Percentiles rank a stretch among this genome's conserved stretches.
These are phyloP conservation scores for Indri indri DNA, from an alignment of 2,113 vertebrate species.

Conservation along the genomic window DNA sequence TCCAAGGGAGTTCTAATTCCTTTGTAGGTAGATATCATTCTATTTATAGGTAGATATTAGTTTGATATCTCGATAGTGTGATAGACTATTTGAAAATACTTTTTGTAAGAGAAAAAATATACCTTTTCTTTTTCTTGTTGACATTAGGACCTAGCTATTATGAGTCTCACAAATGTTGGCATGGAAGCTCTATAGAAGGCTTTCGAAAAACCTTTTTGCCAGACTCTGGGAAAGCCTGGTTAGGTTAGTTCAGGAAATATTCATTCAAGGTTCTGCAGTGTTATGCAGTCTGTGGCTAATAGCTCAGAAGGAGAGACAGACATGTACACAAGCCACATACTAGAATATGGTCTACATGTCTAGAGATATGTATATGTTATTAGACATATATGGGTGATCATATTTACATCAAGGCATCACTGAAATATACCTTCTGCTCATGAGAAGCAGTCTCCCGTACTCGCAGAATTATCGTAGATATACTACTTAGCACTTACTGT, in stretches of 20 bases:
- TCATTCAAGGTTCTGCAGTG: neutral
- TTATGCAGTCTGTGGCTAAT: neutral
- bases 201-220: neutral
- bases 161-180: neutral
- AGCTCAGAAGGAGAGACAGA: neutral
- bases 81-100: neutral
- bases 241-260: neutral
- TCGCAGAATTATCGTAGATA: neutral
- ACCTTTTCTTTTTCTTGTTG: neutral
- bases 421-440: neutral
- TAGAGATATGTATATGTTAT: neutral
- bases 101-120: neutral
- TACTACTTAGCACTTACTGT: neutral
- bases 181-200: neutral
- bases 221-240: neutral
- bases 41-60: constrained; percentile 28
- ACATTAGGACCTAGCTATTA: neutral
- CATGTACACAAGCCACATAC: neutral
- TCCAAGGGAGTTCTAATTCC: constrained; percentile 15
- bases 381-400: neutral
- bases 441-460: neutral
- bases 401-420: neutral
- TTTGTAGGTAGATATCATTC: neutral
- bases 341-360: neutral
- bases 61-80: constrained; percentile 18